Conservation (phyloP, 2,797 vertebrate genomes). For the Hyperoplus lanceolatus region DNA sequence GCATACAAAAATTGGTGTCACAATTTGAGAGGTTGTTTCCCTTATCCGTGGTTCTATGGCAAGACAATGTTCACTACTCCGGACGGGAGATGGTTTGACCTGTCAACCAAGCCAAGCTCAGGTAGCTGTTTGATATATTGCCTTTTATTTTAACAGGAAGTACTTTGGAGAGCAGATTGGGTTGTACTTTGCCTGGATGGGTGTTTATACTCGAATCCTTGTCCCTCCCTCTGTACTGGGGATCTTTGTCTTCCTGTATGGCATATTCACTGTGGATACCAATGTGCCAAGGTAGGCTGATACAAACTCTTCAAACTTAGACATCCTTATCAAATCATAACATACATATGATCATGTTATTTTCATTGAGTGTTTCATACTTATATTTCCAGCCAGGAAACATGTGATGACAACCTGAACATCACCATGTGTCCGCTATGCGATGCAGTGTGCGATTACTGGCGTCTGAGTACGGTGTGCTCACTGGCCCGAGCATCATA, state of each 20-base stretch:
- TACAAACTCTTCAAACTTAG: background rate
- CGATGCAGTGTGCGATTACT: conserved; percentile 95
- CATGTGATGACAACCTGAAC: conserved; percentile 91
- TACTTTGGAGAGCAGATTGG: conserved; percentile 99
- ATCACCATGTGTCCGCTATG: conserved; percentile 99
- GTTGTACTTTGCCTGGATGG: conserved; percentile 98
- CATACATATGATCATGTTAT: background rate
- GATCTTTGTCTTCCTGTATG: conserved; percentile 96
- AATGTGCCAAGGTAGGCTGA: conserved; percentile 93
- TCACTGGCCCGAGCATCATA: conserved; percentile 91
- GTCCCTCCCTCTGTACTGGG: conserved; percentile 96
- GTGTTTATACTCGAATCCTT: conserved; percentile 96
- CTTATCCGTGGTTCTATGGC: no score
- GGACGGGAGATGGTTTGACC: background rate
- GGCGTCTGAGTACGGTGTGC: conserved; percentile 94
- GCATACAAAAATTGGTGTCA: no score
- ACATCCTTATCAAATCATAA: background rate
- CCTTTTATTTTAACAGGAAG: conserved; percentile 84
- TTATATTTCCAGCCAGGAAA: conserved; percentile 89
- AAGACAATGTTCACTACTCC: background rate
- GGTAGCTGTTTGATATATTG: background rate
- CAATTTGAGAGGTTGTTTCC: no score
- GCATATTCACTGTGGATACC: conserved; percentile 92
- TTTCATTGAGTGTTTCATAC: conserved; percentile 19
- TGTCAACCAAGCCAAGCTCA: background rate